Percentiles rank a stretch among this genome's conserved stretches.
Evolutionary conservation across 2,888 invertebrate genomes (phyloP).

Genomic region (Thumatha senex): DNA sequence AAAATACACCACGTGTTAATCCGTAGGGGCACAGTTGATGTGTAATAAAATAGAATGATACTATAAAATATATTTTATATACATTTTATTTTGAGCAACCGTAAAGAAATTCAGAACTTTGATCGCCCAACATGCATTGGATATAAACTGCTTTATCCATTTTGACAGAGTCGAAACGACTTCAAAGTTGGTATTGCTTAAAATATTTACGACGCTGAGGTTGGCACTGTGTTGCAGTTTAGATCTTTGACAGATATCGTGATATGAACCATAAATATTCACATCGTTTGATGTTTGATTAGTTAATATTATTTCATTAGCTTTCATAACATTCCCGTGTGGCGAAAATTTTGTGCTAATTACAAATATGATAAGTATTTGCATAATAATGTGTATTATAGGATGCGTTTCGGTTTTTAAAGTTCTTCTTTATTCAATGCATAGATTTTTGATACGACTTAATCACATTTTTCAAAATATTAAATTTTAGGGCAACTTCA

Average conservation of each 20-base stretch:
- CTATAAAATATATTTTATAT: slow-evolving; percentile 20
- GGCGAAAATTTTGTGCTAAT: too few relatives aligned
- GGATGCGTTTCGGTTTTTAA: too few relatives aligned
- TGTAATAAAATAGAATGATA: slow-evolving; percentile 12
- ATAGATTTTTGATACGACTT: too few relatives aligned
- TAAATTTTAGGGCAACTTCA: too few relatives aligned
- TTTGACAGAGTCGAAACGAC: slow-evolving; percentile 58
- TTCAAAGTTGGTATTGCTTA: slow-evolving; percentile 32
- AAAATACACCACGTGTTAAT: not conserved
- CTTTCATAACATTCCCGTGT: not conserved
- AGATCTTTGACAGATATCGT: slow-evolving; percentile 2
- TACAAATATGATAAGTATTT: too few relatives aligned
- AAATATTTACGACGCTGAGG: slow-evolving; percentile 23
- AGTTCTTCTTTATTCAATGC: too few relatives aligned
- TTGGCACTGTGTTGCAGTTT: slow-evolving; percentile 5
- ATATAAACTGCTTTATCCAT: slow-evolving; percentile 57
- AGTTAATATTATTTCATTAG: slow-evolving; percentile 7
- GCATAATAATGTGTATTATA: too few relatives aligned
- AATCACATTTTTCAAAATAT: too few relatives aligned
- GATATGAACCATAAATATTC: not conserved
- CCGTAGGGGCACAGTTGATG: not conserved
- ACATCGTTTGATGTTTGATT: slow-evolving; percentile 11
- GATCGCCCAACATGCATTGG: slow-evolving; percentile 47
- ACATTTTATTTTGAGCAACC: slow-evolving; percentile 23
- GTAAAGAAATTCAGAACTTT: slow-evolving; percentile 49